Evolutionary conservation across 2,113 vertebrate genomes (phyloP), one percentile per base, ranked within the genome.

Genomic region (Platanista minor): DNA sequence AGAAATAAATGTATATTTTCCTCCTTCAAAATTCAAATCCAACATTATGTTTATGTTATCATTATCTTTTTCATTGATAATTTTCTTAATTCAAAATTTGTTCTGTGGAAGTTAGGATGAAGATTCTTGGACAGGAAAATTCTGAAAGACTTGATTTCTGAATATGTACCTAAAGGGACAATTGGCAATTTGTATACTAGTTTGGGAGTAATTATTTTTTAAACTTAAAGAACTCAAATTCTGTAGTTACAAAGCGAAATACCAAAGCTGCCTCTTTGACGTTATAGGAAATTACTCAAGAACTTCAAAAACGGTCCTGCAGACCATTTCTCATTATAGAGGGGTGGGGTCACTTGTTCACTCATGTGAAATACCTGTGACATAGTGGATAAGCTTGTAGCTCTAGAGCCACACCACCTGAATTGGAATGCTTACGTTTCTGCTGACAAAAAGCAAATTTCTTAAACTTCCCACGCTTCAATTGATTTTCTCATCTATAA

Each of bases 81-180:
- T 85, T 96, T 85, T 74, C 46, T 62, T 81, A 41, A 75, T 27
- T 96, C 17, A 95, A 71, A 87, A 62, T 77, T 69, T 80, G 31
- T 20, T 12, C 54, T 90, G 36, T 78, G 3, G 39, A 94, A 75
- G 39, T 67, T 77, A 83, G 33, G n/a, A 33, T 43, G 59, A 12
- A 85, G 25, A 75, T 81, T 91, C 41, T 87, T 71, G 33, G 49
- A 23, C 20, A 87, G 33, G 31, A 66, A 80, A 87, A 29, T 8
- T 23, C 17, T 61, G 49, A 12, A 23, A 57, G 43, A 72, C 59
- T 92, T 87, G 5, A 46, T 94, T 64, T 84, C 31, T 62, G 43
- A 93, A 39, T 33, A 84, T 25, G 5, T 2, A n/a, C 0, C 46
- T 85, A 74, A 81, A 84, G 77, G 17, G 15, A 57, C 2, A 29